Base-by-base conservation (phyloP, 2,113 vertebrate species). In the Hyla sarda region DNA sequence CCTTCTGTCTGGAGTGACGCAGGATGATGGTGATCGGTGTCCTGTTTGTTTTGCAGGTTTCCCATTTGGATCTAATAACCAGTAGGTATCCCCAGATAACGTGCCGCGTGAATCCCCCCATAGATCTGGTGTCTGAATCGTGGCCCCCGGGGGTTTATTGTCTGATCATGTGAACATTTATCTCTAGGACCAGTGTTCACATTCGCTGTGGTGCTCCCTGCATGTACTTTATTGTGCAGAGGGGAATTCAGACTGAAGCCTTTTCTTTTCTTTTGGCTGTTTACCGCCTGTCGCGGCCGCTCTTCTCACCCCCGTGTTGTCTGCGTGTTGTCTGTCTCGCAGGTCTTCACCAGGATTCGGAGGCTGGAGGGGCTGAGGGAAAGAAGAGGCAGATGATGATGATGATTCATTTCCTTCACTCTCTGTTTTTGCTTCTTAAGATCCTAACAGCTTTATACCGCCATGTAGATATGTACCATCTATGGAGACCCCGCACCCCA, bases 1-100 rank as follows among this genome's bases (percentile, higher is more conserved):
- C 12, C 41, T 0, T 19, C 3, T 11, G 0, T 83, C 50, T 73
- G 1, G 1, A n/a, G n/a, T n/a, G n/a, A n/a, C n/a, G n/a, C n/a
- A n/a, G 23, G 1, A 7, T 85, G 45, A 54, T 3, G 11, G n/a
- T 56, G 30, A 75, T 30, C 50, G 16, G 6, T 71, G 28, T 30
- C 17, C 21, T n/a, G 9, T 56, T 25, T 41, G 23, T 37, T 90
- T 56, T 90, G 19, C 86, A 95, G 95, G 89, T 0, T 95, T 95
- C 90, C 90, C 88, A 83, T 95, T 95, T 83, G 95, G 95, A 75
- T 91, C 93, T 0, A 87, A 93, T 13, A 95, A 90, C 87, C 92
- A 93, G 95, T 95, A 91, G 95, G 95, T 95, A 82, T 37, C 54
- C 6, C 7, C n/a, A 19, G n/a, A n/a, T n/a, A n/a, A n/a, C n/a